These are phyloP conservation scores for Cynoglossus semilaevis DNA, from an alignment of 2,113 vertebrate species.

Conservation along the genomic window DNA sequence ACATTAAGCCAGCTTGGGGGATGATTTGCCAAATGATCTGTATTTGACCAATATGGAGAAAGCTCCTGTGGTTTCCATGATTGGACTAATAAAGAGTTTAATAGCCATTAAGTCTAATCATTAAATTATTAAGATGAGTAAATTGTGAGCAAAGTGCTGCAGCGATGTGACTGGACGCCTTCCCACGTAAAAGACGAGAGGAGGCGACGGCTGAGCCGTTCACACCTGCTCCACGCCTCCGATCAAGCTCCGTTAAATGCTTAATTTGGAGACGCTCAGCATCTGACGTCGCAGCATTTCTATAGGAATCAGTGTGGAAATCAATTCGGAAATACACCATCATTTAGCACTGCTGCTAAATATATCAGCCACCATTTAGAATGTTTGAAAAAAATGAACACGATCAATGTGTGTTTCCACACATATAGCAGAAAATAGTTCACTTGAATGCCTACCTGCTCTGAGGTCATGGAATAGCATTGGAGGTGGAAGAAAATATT, in stretches of 20 bases:
- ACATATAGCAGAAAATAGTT: too few species aligned
- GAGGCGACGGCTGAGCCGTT: conserved; percentile 75
- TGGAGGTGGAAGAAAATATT: too few species aligned
- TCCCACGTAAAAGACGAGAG: conserved; percentile 35
- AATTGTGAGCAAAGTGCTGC: conserved; percentile 32
- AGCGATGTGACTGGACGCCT: conserved; percentile 11
- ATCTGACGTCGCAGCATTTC: conserved; percentile 82
- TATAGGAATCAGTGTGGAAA: conserved; percentile 40
- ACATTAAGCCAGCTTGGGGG: conserved; percentile 55
- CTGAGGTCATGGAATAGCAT: too few species aligned
- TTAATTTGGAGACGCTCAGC: conserved; percentile 84
- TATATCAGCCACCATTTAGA: too few species aligned
- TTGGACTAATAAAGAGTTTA: conserved; percentile 58
- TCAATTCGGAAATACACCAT: conserved; percentile 18
- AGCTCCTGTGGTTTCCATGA: conserved; percentile 70
- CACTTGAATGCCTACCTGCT: too few species aligned
- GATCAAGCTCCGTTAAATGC: conserved; percentile 83
- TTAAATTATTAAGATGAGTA: conserved; percentile 61
- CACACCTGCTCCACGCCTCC: conserved; percentile 73
- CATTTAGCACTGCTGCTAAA: neutral
- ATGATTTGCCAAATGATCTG: conserved; percentile 78
- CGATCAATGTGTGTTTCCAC: too few species aligned
- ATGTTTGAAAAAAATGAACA: too few species aligned
- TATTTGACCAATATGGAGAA: conserved; percentile 72
- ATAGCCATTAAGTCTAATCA: conserved; percentile 51